Base-by-base conservation (phyloP, 92 coral and sea anemone species). In the Muricea muricata region DNA sequence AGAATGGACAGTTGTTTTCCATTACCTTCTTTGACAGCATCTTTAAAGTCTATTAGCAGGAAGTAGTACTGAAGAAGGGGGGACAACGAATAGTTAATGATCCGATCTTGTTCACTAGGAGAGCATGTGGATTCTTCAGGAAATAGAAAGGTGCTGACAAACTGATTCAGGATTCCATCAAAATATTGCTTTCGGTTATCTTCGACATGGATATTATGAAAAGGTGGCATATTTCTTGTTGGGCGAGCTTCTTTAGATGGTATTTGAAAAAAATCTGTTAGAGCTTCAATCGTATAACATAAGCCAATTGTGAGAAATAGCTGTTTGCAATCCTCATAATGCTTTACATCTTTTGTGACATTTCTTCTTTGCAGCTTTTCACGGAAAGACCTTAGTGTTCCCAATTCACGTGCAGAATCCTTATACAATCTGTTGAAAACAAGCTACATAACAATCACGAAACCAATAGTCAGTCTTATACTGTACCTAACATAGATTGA, bases 11-110 rank as follows among this genome's bases (percentile, higher is more conserved):
- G 81, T 35, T 84, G 69, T 54, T 88, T 57, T 30, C 90, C 94
- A 80, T 85, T 80, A 18, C 91, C 94, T 69, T 88, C 82, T 52
- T 66, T 79, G 30, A 88, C 80, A 45, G 85, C 84, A 85, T 85
- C 89, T 75, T 85, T 85, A 41, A 66, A 85, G 41, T 77, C 84
- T 42, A 66, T 0, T 11, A 78, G 29, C 21, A 85, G 78, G 37
- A 85, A 58, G 60, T n/a, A 85, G 48, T 84, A 88, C 28, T 63
- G 45, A n/a, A 87, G 87, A 39, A 87, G 84, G n/a, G n/a, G n/a
- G 56, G 63, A 75, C 25, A 71, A 30, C 8, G 89, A 78, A 71
- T 86, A 78, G 80, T 86, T 86, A 20, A 68, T 46, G n/a, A 86
- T 47, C 37, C 61, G 29, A 55, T 80, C 82, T 34, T 66, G 13